Conservation (phyloP, 2,113 vertebrate genomes). For the Vidua chalybeata region DNA sequence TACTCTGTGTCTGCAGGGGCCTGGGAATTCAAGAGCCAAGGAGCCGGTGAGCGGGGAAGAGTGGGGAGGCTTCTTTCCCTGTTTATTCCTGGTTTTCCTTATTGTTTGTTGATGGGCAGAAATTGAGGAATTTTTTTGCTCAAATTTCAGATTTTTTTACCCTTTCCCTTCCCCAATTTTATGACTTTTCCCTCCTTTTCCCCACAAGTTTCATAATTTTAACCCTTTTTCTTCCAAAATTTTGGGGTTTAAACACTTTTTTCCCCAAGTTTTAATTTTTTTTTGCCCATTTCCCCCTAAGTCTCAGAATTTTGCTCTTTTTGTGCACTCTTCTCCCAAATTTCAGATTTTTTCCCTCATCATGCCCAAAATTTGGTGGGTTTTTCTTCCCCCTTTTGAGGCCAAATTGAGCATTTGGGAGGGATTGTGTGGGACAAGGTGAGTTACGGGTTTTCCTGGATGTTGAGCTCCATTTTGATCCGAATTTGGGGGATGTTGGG, state of each 20-base stretch:
- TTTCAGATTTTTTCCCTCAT: neutral
- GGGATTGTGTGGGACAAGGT: too few relatives aligned
- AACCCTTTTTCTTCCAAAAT: neutral
- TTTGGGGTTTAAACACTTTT: neutral
- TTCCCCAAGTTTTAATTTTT: too few relatives aligned
- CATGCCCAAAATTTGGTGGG: too few relatives aligned
- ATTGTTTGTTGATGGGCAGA: neutral
- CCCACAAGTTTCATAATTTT: neutral
- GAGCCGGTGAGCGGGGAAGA: neutral
- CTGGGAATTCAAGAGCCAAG: neutral
- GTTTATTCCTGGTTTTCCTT: neutral
- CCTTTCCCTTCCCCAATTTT: neutral
- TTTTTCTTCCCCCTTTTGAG: neutral
- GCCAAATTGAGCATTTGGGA: neutral
- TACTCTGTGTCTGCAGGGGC: neutral
- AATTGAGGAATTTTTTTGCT: neutral
- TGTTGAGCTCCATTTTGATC: neutral
- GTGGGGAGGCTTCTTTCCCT: neutral
- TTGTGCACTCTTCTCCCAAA: neutral
- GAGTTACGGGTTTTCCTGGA: neutral
- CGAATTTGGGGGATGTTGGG: neutral
- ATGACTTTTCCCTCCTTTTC: neutral
- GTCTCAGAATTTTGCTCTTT: neutral
- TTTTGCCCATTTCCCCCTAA: too few relatives aligned
- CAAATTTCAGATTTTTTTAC: neutral